phyloP scores from a whole-genome alignment of 1,140 invertebrate genomes.

The Sminthurinus signatus region DNA sequence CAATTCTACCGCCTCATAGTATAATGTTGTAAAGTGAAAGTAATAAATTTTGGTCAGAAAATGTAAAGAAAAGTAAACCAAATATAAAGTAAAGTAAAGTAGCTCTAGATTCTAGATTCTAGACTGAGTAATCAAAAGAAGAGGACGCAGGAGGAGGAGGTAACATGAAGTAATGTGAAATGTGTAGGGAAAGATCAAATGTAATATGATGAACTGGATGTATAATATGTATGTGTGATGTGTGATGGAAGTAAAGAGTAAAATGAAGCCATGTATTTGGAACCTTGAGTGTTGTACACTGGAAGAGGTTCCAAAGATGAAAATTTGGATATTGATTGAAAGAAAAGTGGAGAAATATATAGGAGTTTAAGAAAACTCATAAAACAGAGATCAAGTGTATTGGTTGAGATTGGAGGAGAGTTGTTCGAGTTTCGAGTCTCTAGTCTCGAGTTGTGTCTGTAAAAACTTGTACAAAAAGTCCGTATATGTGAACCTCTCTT shows the following conservation, averaged over 20 bases:
- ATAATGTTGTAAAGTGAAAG: constrained; percentile 8
- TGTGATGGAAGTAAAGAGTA: not conserved
- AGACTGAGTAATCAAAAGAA: too few relatives aligned
- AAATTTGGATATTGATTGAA: constrained; percentile 31
- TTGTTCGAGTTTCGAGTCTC: not conserved
- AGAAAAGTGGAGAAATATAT: constrained; percentile 13
- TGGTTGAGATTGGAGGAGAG: constrained; percentile 22
- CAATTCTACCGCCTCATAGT: not conserved
- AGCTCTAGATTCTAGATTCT: too few relatives aligned
- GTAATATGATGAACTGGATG: constrained; percentile 15
- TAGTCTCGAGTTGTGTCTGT: too few relatives aligned
- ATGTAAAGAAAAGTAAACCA: too few relatives aligned
- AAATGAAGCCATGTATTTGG: too few relatives aligned
- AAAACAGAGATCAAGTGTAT: constrained; percentile 30
- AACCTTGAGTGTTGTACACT: too few relatives aligned
- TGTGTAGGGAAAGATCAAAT: not conserved
- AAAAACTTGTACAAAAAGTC: not conserved
- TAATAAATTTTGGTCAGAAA: constrained; percentile 21
- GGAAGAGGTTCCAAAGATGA: constrained; percentile 20
- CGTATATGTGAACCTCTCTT: constrained; percentile 5
- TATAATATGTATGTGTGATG: not conserved
- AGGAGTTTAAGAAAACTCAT: constrained; percentile 32
- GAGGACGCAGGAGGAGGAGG: constrained; percentile 6
- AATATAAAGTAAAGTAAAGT: too few relatives aligned
- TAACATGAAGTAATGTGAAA: not conserved